Percentiles rank a stretch among this genome's conserved stretches.
Evolutionary conservation across 2,888 invertebrate species (phyloP).

Genomic region (Drosophila meridiana): DNA sequence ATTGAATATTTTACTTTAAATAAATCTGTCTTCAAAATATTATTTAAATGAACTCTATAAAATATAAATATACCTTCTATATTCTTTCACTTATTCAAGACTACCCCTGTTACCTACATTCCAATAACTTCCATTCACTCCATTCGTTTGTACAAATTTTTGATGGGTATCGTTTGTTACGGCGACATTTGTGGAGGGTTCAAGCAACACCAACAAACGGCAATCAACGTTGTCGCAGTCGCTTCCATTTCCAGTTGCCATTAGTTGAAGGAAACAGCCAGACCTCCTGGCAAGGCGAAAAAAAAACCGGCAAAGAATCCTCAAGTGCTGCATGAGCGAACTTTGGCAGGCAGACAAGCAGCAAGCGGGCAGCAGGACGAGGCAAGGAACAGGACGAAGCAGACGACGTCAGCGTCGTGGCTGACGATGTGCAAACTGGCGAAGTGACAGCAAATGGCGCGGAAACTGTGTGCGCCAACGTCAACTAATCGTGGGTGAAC

Average conservation of each 20-base stretch:
- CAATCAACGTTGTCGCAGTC: slow-evolving; percentile 65
- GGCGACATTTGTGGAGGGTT: slow-evolving; percentile 26
- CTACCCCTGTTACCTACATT: background rate
- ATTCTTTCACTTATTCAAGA: background rate
- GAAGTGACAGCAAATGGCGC: slow-evolving; percentile 83
- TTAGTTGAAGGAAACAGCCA: slow-evolving; percentile 60
- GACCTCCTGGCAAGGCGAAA: slow-evolving; percentile 31
- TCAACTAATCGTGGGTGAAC: slow-evolving; percentile 79
- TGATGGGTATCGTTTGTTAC: slow-evolving; percentile 1
- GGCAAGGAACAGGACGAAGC: slow-evolving; percentile 2
- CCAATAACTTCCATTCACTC: background rate
- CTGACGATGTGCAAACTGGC: slow-evolving; percentile 83
- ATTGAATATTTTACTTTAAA: too few species aligned
- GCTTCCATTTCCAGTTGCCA: slow-evolving; percentile 79
- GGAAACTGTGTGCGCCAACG: slow-evolving; percentile 80
- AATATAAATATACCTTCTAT: background rate
- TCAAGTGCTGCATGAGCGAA: slow-evolving; percentile 72
- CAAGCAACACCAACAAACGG: slow-evolving; percentile 50
- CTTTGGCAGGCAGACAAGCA: slow-evolving; percentile 30
- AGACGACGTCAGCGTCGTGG: slow-evolving; percentile 51
- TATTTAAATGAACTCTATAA: background rate
- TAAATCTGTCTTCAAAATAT: too few species aligned
- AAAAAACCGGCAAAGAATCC: slow-evolving; percentile 20
- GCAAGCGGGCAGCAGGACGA: background rate
- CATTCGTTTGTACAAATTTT: too few species aligned